Conservation (phyloP, 2,888 invertebrate genomes). For the Sinhomidia bicolor region DNA sequence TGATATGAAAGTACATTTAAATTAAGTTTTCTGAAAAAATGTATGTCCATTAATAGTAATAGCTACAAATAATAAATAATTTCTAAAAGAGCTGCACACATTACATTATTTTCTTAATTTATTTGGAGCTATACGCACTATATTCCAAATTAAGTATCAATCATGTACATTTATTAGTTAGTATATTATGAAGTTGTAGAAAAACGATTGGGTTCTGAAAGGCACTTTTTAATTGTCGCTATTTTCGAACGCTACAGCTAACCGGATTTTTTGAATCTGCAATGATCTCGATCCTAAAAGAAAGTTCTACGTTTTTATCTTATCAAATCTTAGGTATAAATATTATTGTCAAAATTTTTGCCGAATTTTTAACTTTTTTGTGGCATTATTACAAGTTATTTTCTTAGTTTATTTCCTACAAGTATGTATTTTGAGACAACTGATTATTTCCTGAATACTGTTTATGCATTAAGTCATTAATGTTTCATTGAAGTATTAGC, state of each 20-base stretch:
- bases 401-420: neutral
- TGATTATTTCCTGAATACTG: conserved; percentile 52
- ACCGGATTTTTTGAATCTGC: too few species aligned
- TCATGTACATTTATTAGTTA: neutral
- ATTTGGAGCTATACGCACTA: neutral
- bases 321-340: too few species aligned
- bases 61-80: neutral
- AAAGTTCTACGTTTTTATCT: too few species aligned
- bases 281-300: too few species aligned
- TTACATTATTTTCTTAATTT: too few species aligned
- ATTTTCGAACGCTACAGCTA: too few species aligned
- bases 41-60: neutral
- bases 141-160: conserved; percentile 4
- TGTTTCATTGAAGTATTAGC: neutral
- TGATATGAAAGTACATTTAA: conserved; percentile 1
- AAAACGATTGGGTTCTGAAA: neutral
- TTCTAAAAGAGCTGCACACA: neutral
- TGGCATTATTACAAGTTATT: neutral
- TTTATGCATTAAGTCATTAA: conserved; percentile 26
- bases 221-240: neutral
- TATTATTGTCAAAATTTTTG: conserved; percentile 2
- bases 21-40: neutral
- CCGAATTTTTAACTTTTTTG: neutral
- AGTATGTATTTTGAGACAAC: conserved; percentile 45
- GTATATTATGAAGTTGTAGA: neutral